These are phyloP conservation scores for Scylla paramamosain DNA, from an alignment of 1,140 invertebrate genomes.

Conservation along the genomic window DNA sequence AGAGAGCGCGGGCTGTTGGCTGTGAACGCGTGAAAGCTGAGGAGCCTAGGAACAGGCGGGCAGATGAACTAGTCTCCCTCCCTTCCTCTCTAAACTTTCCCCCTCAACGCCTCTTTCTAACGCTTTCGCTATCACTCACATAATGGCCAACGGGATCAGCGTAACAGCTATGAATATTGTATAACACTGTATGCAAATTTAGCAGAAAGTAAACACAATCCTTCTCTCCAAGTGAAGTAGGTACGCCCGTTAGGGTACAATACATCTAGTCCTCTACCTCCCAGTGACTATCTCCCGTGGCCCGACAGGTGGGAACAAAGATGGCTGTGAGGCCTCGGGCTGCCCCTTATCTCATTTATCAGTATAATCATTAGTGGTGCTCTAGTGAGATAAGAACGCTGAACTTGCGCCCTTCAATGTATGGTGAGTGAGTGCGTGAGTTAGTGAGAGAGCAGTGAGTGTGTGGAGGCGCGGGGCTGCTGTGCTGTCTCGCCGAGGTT, in stretches of 20 bases:
- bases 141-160: too few relatives aligned
- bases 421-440: background rate
- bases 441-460: background rate
- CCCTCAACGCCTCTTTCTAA: too few relatives aligned
- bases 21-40: background rate
- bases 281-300: background rate
- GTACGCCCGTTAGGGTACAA: background rate
- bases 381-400: background rate
- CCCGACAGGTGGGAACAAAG: conserved; percentile 38
- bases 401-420: conserved; percentile 5
- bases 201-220: too few relatives aligned
- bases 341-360: conserved; percentile 29
- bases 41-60: background rate
- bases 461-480: background rate
- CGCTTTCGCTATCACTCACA: too few relatives aligned
- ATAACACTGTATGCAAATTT: too few relatives aligned
- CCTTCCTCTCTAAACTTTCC: too few relatives aligned
- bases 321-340: conserved; percentile 25
- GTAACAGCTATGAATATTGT: too few relatives aligned
- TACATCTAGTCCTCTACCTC: background rate
- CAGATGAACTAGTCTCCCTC: background rate
- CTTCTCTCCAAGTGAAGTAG: too few relatives aligned
- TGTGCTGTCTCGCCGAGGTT: background rate
- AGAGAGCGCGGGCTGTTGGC: too few relatives aligned
- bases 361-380: conserved; percentile 19